Evolutionary conservation across 1,140 invertebrate genomes (phyloP).

Genomic region (Charaxes varanes): DNA sequence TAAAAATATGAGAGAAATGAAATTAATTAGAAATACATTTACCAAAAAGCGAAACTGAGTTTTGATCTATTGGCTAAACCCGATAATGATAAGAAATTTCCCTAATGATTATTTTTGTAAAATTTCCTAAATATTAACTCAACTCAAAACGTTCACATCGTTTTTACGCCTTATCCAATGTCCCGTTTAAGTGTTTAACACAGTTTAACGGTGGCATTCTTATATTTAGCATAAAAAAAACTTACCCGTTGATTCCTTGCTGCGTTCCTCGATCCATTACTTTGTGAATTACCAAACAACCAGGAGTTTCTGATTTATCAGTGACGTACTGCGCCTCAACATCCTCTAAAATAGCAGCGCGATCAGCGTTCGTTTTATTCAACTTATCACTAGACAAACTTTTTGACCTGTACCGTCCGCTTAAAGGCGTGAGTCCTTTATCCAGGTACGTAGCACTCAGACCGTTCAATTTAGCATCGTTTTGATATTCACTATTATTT

Average conservation of each 20-base stretch:
- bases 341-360: constrained; percentile 62
- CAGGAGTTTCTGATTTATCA: constrained; percentile 56
- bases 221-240: too few species aligned
- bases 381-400: constrained; percentile 69
- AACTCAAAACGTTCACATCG: too few species aligned
- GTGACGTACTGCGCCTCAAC: constrained; percentile 56
- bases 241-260: constrained; percentile 36
- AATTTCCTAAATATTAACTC: too few species aligned
- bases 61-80: too few species aligned
- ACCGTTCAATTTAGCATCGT: constrained; percentile 60
- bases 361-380: constrained; percentile 56
- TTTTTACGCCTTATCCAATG: too few species aligned
- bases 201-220: too few species aligned
- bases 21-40: too few species aligned
- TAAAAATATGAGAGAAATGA: too few species aligned
- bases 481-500: constrained; percentile 55
- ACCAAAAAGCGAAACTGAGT: too few species aligned
- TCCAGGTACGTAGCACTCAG: constrained; percentile 49
- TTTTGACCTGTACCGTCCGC: constrained; percentile 54
- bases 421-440: constrained; percentile 49
- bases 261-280: constrained; percentile 45
- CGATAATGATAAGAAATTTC: too few species aligned
- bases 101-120: too few species aligned
- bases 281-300: constrained; percentile 54
- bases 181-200: too few species aligned